phyloP scores from a whole-genome alignment of 2,888 invertebrate genomes.

The Phortica magna region DNA sequence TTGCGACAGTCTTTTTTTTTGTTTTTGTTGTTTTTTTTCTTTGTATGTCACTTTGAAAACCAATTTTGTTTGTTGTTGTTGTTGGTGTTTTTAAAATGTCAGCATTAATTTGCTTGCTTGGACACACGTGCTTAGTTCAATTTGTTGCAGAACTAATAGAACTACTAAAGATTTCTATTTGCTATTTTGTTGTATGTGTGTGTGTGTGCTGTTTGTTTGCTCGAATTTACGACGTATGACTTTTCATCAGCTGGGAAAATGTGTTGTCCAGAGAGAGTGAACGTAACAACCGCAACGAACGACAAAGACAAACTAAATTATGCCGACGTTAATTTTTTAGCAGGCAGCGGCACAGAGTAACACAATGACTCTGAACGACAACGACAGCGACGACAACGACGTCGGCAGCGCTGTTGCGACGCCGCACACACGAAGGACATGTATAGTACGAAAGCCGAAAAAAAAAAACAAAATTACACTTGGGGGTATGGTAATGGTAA shows the following conservation, averaged over 20 bases:
- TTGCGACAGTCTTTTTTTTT: constrained; percentile 28
- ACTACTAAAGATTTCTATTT: not conserved
- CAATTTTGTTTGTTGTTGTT: constrained; percentile 9
- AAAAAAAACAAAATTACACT: not conserved
- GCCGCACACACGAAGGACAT: constrained; percentile 56
- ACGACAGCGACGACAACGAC: constrained; percentile 34
- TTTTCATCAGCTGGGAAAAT: constrained; percentile 16
- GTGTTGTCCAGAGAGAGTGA: constrained; percentile 41
- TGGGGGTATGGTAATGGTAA: not conserved
- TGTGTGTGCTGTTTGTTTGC: constrained; percentile 42
- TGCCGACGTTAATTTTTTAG: constrained; percentile 70
- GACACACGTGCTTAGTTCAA: not conserved
- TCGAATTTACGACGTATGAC: constrained; percentile 31
- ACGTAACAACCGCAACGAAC: constrained; percentile 72
- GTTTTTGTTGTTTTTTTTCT: not conserved
- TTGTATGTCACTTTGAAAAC: not conserved
- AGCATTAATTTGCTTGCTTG: not conserved
- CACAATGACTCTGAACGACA: constrained; percentile 32
- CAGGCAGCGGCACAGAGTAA: constrained; percentile 47
- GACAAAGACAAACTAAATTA: constrained; percentile 74
- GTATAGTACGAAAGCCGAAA: constrained; percentile 52
- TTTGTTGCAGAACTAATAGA: constrained; percentile 2
- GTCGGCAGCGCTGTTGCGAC: constrained; percentile 41
- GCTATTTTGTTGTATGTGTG: not conserved
- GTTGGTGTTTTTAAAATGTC: not conserved